Conservation (phyloP, 2,797 vertebrate species). For the Crocidura indochinensis region DNA sequence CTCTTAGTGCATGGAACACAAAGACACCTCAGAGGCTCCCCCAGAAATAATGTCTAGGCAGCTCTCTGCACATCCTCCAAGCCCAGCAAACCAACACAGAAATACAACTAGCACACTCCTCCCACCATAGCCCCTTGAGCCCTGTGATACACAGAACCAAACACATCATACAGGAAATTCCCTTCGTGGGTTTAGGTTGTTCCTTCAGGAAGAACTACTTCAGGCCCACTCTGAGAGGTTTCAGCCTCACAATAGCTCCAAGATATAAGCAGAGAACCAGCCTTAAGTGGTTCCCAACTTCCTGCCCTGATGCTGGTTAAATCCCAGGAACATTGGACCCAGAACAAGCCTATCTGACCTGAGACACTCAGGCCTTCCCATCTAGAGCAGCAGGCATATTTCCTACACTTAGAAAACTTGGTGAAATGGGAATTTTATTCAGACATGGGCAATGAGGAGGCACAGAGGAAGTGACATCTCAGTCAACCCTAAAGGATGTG, state of each 20-base stretch:
- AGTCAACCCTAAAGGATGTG: not conserved
- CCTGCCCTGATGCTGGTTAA: not conserved
- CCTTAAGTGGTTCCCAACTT: not conserved
- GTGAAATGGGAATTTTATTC: not conserved
- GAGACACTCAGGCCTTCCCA: not conserved
- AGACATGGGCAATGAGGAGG: not conserved
- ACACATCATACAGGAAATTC: not conserved
- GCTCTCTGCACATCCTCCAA: not conserved
- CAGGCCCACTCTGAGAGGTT: not conserved
- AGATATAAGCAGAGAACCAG: too few species aligned
- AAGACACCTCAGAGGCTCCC: not conserved
- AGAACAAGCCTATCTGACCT: not conserved
- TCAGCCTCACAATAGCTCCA: too few species aligned
- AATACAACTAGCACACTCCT: not conserved
- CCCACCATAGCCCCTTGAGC: not conserved
- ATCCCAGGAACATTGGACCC: not conserved
- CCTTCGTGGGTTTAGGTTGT: not conserved
- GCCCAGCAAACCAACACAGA: not conserved
- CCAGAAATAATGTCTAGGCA: not conserved
- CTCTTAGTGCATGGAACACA: not conserved
- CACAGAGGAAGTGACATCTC: not conserved
- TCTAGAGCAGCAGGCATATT: not conserved
- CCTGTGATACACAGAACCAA: not conserved
- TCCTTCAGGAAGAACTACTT: not conserved
- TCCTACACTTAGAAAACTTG: not conserved